These are phyloP conservation scores for Alca torda DNA, from an alignment of 2,797 vertebrate genomes.

Conservation along the genomic window DNA sequence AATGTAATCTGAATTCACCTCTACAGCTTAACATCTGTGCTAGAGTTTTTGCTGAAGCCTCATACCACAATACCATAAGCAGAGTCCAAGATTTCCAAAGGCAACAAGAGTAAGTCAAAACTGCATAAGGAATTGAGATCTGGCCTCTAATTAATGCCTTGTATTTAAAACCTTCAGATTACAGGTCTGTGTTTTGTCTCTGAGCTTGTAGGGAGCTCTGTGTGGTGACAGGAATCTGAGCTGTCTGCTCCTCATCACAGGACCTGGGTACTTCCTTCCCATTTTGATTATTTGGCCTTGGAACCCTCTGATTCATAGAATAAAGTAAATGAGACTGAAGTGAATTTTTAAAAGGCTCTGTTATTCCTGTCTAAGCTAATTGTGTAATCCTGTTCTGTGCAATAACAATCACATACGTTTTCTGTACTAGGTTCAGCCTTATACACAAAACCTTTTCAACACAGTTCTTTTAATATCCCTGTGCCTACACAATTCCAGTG, in stretches of 20 bases:
- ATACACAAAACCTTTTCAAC: conserved; percentile 66
- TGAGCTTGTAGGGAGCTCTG: background rate
- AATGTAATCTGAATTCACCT: background rate
- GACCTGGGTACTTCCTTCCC: background rate
- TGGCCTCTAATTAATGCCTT: background rate
- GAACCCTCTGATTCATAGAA: background rate
- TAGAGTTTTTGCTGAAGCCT: background rate
- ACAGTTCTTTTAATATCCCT: conserved; percentile 68
- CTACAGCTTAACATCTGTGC: background rate
- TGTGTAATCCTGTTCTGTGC: conserved; percentile 45
- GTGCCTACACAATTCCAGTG: conserved; percentile 71
- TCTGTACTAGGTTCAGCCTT: conserved; percentile 63
- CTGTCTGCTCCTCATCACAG: background rate
- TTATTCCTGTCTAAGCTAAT: conserved; percentile 47
- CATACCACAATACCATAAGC: background rate
- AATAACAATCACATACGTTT: conserved; percentile 67
- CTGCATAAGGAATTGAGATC: background rate
- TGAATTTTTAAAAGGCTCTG: conserved; percentile 15
- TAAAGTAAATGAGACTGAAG: conserved; percentile 22
- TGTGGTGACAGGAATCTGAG: background rate
- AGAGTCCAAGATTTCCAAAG: background rate
- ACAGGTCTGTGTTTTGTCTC: background rate
- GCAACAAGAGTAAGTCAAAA: background rate
- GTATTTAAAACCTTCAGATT: background rate
- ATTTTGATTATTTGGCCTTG: background rate